A percentile compares a stretch with the other conserved stretches of the same genome.
Evolutionary conservation across 2,888 invertebrate species (phyloP).

Genomic region (Apodemia mormo): DNA sequence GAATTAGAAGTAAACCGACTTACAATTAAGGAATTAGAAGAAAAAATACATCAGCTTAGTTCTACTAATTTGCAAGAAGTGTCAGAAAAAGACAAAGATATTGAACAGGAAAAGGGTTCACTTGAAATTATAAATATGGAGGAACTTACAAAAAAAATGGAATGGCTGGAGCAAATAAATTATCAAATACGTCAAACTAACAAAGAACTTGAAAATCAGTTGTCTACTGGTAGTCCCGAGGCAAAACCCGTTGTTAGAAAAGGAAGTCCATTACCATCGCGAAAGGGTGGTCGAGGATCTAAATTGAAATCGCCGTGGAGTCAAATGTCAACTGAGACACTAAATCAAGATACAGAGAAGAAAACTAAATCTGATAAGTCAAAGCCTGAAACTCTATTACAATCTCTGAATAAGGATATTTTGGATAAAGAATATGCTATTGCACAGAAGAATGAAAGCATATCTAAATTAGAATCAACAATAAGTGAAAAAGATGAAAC

Average conservation of each 20-base stretch:
- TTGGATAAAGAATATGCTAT: constrained; percentile 70
- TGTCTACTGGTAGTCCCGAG: constrained; percentile 57
- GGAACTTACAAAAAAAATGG: constrained; percentile 74
- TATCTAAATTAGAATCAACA: constrained; percentile 54
- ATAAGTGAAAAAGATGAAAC: constrained; percentile 42
- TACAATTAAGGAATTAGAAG: constrained; percentile 62
- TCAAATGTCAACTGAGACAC: constrained; percentile 62
- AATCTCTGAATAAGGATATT: constrained; percentile 74
- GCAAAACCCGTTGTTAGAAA: constrained; percentile 61
- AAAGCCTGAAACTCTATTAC: constrained; percentile 64
- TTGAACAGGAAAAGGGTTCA: constrained; percentile 82
- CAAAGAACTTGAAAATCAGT: constrained; percentile 77
- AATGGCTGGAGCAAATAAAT: constrained; percentile 75
- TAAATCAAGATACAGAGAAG: constrained; percentile 65
- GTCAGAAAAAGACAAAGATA: constrained; percentile 53
- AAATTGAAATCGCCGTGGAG: constrained; percentile 76
- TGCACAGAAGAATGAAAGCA: constrained; percentile 70
- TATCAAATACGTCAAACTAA: constrained; percentile 77
- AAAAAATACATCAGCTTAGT: constrained; percentile 52
- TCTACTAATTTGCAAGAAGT: constrained; percentile 29
- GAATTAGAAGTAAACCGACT: constrained; percentile 75
- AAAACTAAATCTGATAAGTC: constrained; percentile 61
- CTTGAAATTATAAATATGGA: constrained; percentile 70
- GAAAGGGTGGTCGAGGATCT: constrained; percentile 66
- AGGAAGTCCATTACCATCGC: constrained; percentile 63